Evolutionary conservation across 2,797 vertebrate genomes (phyloP).

Genomic region (Loris lydekkerianus): DNA sequence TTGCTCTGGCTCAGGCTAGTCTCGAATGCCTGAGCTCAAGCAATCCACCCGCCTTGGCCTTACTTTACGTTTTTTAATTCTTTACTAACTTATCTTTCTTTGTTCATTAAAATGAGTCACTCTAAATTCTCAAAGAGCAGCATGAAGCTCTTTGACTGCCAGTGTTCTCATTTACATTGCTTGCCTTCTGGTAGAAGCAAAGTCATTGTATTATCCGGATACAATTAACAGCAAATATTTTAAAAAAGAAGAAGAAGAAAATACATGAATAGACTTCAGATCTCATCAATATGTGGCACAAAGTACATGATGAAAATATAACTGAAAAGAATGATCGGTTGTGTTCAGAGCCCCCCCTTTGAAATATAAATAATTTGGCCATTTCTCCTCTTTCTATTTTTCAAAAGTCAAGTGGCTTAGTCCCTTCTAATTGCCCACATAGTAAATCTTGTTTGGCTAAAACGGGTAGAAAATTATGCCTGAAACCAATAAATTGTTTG

Average conservation of each 20-base stretch:
- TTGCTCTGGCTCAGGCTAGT: no score
- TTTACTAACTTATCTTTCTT: not conserved
- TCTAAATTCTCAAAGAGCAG: not conserved
- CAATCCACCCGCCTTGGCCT: no score
- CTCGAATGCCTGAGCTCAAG: no score
- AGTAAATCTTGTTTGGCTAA: conserved; percentile 76
- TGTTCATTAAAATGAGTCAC: not conserved
- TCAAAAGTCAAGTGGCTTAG: conserved; percentile 67
- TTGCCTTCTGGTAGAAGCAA: conserved; percentile 39
- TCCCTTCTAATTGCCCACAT: conserved; percentile 76
- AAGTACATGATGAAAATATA: conserved; percentile 50
- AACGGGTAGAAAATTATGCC: conserved; percentile 75
- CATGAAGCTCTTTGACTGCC: not conserved
- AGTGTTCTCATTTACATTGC: not conserved
- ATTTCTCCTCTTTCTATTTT: conserved; percentile 56
- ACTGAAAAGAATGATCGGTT: conserved; percentile 47
- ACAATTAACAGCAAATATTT: conserved; percentile 47
- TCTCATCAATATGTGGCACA: not conserved
- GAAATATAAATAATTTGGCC: conserved; percentile 68
- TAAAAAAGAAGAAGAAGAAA: not conserved
- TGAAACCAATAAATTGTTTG: conserved; percentile 84
- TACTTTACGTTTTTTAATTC: not conserved
- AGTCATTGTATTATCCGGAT: conserved; percentile 4
- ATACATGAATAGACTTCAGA: not conserved
- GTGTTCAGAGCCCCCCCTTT: not conserved